Evolutionary conservation across 2,113 vertebrate genomes (phyloP).

Genomic region (Tetraodon nigroviridis): DNA sequence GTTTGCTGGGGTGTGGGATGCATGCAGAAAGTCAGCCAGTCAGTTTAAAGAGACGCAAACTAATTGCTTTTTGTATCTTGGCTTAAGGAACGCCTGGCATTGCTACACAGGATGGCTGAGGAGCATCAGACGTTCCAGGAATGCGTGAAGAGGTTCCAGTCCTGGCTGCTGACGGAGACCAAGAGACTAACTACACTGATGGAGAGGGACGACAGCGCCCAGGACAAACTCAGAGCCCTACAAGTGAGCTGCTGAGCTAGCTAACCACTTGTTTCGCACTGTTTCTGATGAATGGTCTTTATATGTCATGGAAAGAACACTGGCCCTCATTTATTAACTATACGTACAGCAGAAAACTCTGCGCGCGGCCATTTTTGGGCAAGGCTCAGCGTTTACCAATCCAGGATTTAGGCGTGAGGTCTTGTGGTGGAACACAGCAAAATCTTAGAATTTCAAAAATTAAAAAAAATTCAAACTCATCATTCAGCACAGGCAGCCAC

Average conservation of each 20-base stretch:
- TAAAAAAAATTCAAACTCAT: too few relatives aligned
- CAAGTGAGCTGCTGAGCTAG: conserved; percentile 70
- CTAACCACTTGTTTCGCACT: background rate
- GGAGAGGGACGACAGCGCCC: conserved; percentile 50
- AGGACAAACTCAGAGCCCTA: conserved; percentile 73
- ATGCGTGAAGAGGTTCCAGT: conserved; percentile 74
- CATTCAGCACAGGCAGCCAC: too few relatives aligned
- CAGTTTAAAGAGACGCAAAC: background rate
- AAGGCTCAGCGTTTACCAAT: too few relatives aligned
- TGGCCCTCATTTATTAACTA: too few relatives aligned
- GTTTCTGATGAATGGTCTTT: too few relatives aligned
- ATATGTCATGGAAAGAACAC: too few relatives aligned
- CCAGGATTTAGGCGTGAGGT: too few relatives aligned
- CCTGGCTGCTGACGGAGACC: conserved; percentile 78
- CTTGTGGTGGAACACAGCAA: too few relatives aligned
- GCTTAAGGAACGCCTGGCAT: conserved; percentile 76
- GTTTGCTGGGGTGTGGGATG: background rate
- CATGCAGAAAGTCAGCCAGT: conserved; percentile 1
- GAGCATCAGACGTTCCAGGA: conserved; percentile 79
- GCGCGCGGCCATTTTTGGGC: too few relatives aligned
- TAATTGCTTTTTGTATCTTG: conserved; percentile 17
- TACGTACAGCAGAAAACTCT: too few relatives aligned
- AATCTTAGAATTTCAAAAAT: too few relatives aligned
- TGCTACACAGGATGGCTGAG: conserved; percentile 78
- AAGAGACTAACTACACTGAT: conserved; percentile 77